These are phyloP conservation scores for Ophioderma brevispina DNA, from an alignment of 35 echinoderm and acorn worm genomes.

Conservation along the genomic window DNA sequence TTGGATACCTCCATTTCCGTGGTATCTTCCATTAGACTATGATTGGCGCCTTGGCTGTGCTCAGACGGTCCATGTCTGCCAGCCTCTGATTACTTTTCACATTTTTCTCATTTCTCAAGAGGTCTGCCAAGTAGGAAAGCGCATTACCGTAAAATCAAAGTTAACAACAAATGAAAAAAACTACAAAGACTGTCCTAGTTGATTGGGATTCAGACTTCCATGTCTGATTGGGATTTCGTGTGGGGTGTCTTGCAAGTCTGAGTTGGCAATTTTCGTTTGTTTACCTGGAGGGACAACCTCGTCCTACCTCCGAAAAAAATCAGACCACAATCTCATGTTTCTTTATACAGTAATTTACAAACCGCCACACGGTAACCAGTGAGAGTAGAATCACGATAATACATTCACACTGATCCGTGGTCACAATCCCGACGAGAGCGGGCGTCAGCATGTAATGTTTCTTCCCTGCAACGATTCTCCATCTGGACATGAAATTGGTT, in stretches of 20 bases:
- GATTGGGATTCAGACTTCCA: too few species aligned
- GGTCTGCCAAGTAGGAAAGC: not conserved
- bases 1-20: too few species aligned
- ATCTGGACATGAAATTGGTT: conserved; percentile 38
- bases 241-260: too few species aligned
- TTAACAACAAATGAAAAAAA: not conserved
- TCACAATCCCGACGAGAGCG: conserved; percentile 37
- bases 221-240: too few species aligned
- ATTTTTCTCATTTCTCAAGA: not conserved
- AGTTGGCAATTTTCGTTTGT: too few species aligned
- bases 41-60: not conserved
- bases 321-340: conserved; percentile 4
- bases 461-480: conserved; percentile 38
- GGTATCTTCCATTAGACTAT: not conserved
- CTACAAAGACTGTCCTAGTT: not conserved
- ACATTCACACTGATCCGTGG: conserved; percentile 33
- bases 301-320: conserved; percentile 42
- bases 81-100: not conserved
- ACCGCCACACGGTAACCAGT: conserved; percentile 30
- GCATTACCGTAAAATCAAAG: not conserved
- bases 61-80: not conserved
- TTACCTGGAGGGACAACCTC: not conserved
- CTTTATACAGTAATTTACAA: conserved; percentile 9
- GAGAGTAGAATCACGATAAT: conserved; percentile 26
- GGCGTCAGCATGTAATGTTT: conserved; percentile 44